phyloP scores from a whole-genome alignment of 92 coral and sea anemone species.

The Plumapathes pennacea region DNA sequence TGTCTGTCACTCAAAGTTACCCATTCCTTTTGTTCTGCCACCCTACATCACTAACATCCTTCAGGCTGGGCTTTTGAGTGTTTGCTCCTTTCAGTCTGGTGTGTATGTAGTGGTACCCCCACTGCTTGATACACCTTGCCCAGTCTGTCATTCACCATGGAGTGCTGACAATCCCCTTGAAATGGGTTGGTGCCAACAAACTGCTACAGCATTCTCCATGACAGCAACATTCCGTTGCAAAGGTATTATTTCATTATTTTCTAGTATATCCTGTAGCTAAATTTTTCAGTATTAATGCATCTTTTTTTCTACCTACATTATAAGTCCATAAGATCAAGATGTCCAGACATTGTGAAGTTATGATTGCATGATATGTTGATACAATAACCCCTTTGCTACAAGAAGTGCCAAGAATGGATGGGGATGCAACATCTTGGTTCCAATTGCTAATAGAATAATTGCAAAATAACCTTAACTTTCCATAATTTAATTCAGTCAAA shows the following conservation, averaged over 20 bases:
- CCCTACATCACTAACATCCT: not conserved
- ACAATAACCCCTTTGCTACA: no score
- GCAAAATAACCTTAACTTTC: no score
- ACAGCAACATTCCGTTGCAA: not conserved
- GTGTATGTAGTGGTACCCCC: slow-evolving; percentile 3
- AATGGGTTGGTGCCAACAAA: not conserved
- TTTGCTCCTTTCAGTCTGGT: not conserved
- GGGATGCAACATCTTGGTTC: no score
- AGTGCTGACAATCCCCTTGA: slow-evolving; percentile 5
- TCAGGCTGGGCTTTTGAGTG: not conserved
- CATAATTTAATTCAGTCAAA: no score
- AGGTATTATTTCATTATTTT: slow-evolving; percentile 2
- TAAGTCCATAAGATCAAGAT: no score
- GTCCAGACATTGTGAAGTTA: no score
- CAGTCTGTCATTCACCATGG: slow-evolving; percentile 5
- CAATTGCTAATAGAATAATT: no score
- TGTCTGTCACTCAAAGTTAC: not conserved
- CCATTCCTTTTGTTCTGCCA: slow-evolving; percentile 6
- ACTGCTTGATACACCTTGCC: not conserved
- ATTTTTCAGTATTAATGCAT: not conserved
- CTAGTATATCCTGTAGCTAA: not conserved
- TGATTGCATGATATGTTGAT: no score
- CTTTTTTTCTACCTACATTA: no score
- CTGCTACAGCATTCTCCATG: not conserved
- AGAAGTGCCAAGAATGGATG: no score